phyloP scores from a whole-genome alignment of 2,797 vertebrate species.

The Crypturellus tataupa region DNA sequence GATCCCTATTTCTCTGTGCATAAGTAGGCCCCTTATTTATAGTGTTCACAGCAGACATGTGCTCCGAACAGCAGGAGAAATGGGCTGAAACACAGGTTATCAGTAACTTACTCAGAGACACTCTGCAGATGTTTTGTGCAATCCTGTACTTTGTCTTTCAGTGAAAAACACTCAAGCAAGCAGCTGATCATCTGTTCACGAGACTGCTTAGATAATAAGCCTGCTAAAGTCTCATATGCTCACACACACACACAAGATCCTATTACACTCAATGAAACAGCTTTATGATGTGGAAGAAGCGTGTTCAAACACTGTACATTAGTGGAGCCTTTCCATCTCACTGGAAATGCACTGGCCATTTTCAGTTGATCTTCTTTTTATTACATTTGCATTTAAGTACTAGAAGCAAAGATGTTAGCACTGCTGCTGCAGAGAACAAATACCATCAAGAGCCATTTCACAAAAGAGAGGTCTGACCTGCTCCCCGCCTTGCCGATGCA shows the following conservation, averaged over 20 bases:
- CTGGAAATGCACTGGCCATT: neutral
- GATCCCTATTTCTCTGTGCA: neutral
- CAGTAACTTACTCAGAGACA: neutral
- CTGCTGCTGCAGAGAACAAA: neutral
- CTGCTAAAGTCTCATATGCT: neutral
- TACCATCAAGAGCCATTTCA: neutral
- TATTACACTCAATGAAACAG: neutral
- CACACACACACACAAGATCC: neutral
- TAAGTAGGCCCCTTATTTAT: neutral
- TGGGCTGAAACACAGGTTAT: neutral
- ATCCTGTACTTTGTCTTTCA: neutral
- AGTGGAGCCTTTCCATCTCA: neutral
- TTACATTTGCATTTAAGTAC: neutral
- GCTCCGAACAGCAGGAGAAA: neutral
- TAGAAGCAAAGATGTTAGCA: neutral
- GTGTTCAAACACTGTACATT: neutral
- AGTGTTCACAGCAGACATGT: fast-evolving
- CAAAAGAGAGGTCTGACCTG: neutral
- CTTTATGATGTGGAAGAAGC: neutral
- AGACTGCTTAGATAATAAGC: neutral
- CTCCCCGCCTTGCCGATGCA: neutral
- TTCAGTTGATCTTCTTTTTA: neutral
- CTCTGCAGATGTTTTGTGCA: neutral
- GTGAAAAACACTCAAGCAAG: neutral
- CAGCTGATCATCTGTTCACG: neutral